These are phyloP conservation scores for Penelope pileata DNA, from an alignment of 2,113 vertebrate genomes.

Conservation along the genomic window DNA sequence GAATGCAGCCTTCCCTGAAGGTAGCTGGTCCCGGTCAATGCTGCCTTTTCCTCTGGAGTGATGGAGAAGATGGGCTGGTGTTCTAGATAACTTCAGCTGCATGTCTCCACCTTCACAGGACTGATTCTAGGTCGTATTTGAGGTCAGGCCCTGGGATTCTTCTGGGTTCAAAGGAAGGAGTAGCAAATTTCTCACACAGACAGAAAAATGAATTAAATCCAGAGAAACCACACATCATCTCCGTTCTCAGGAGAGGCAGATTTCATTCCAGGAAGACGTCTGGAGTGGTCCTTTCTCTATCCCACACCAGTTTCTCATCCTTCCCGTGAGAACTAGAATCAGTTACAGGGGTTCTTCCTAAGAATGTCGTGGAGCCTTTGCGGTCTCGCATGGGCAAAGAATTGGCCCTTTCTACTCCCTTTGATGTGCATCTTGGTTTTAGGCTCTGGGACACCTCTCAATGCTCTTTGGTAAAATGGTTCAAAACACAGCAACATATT, in stretches of 20 bases:
- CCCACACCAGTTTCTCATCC: neutral
- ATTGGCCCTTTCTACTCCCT: neutral
- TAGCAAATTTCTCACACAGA: neutral
- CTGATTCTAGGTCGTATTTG: too few relatives aligned
- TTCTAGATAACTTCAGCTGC: neutral
- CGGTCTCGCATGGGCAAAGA: neutral
- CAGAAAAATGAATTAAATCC: neutral
- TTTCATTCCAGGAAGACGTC: neutral
- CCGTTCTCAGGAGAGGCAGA: neutral
- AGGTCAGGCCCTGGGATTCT: neutral
- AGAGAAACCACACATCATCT: constrained; percentile 2
- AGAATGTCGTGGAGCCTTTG: neutral
- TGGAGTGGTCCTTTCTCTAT: neutral
- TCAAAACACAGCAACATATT: neutral
- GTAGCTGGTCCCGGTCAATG: neutral
- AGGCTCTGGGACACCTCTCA: neutral
- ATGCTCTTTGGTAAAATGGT: neutral
- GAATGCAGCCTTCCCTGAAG: neutral
- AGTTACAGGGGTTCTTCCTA: neutral
- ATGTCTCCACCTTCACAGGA: neutral
- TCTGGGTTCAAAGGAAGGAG: neutral
- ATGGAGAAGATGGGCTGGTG: neutral
- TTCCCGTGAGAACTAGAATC: neutral
- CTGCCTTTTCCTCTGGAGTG: neutral
- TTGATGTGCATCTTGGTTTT: neutral